Evolutionary conservation across 2,888 invertebrate genomes (phyloP).

Genomic region (Idaea aversata): DNA sequence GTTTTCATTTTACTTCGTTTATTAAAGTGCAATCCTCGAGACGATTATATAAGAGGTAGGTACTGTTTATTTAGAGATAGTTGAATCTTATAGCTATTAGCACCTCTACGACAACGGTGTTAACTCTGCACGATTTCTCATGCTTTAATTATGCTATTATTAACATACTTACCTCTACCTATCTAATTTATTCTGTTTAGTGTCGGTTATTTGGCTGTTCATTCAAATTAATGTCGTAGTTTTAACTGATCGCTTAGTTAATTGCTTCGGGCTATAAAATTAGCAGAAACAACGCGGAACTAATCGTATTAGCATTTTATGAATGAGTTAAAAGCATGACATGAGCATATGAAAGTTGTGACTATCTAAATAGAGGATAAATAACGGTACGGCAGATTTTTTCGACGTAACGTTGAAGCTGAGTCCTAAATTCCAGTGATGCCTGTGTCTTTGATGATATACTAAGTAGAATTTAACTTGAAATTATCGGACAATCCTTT

Average conservation of each 20-base stretch:
- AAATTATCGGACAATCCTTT: constrained; percentile 3
- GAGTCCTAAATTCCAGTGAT: background rate
- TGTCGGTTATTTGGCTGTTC: constrained; percentile 53
- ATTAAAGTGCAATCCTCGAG: constrained; percentile 32
- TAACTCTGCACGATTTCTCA: constrained; percentile 21
- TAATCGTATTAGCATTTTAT: constrained; percentile 69
- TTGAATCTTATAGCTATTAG: background rate
- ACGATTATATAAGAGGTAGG: constrained; percentile 27
- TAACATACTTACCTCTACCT: constrained; percentile 22
- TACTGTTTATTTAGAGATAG: background rate
- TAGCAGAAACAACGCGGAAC: constrained; percentile 65
- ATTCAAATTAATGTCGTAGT: constrained; percentile 54
- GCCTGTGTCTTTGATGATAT: background rate
- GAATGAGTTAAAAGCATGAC: constrained; percentile 58
- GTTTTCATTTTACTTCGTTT: constrained; percentile 53
- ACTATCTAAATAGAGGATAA: constrained; percentile 33
- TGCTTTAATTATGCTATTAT: constrained; percentile 26
- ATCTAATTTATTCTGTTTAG: constrained; percentile 42
- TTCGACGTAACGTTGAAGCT: background rate
- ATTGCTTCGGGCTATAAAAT: constrained; percentile 56
- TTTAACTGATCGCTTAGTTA: constrained; percentile 47
- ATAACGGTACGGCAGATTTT: constrained; percentile 17
- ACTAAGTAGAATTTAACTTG: background rate
- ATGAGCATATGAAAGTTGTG: constrained; percentile 62
- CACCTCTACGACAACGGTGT: background rate